Evolutionary conservation across 2,113 vertebrate species (phyloP), one percentile per base, ranked within the genome.

Genomic region (Amia ocellicauda): DNA sequence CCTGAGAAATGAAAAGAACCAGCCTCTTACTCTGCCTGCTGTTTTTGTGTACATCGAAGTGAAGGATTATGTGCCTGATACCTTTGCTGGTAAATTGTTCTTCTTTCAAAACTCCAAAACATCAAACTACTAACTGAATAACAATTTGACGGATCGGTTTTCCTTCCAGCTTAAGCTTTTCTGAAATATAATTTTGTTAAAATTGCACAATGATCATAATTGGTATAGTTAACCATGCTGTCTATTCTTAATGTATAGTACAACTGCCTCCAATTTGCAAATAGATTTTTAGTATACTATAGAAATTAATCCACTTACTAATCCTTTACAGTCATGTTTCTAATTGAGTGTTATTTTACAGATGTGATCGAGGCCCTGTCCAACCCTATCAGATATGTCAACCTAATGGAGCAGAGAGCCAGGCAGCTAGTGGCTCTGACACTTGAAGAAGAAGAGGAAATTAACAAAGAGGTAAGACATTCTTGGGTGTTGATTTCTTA

Each of bases 291-390:
- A 47, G 5, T 11, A 36, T 36, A 11, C 31, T 7, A 11, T 36
- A 11, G 11, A 36, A 36, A 36, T 7, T 11, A 36, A 36, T 36
- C 31, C 31, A 36, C 31, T 36, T 5, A 36, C 11, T 36, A 7
- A 1, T n/a, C n/a, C n/a, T n/a, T n/a, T n/a, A n/a, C n/a, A n/a
- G n/a, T n/a, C n/a, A n/a, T n/a, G n/a, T n/a, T n/a, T n/a, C n/a
- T n/a, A n/a, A n/a, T n/a, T n/a, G n/a, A 5, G 1, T 36, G 31
- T 45, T 78, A 9, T 73, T 49, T 53, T 68, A 52, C 71, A 98
- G 96, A 99, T 36, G 97, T 99, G 71, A 99, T 99, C 0, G 95
- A 98, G 83, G 97, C 96, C 20, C 86, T 99, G 78, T 97, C 97
- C 68, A 98, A 99, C 82, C 97, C 97, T n/a, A 99, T 99, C 68